Percentiles rank a stretch among this genome's conserved stretches.
phyloP scores from a whole-genome alignment of 2,888 invertebrate genomes.

The Thera britannica region DNA sequence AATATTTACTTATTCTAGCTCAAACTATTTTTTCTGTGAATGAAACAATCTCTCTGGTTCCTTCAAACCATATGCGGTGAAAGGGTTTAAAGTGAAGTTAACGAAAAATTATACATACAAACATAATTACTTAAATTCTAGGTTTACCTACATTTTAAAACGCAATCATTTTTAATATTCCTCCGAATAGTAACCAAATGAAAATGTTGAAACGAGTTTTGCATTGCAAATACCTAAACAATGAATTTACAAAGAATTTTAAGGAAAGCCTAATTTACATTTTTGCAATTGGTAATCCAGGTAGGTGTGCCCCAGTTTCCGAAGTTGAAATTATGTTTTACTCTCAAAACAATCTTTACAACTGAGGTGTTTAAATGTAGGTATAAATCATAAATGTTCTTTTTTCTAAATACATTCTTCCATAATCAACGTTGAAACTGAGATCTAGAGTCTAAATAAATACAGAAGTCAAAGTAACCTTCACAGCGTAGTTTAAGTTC shows the following conservation, averaged over 20 bases:
- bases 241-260: conserved; percentile 40
- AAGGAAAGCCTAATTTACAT: conserved; percentile 37
- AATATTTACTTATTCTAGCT: too few relatives aligned
- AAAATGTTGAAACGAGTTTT: conserved; percentile 33
- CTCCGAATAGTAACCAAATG: background rate
- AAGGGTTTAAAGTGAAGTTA: too few relatives aligned
- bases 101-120: too few relatives aligned
- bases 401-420: too few relatives aligned
- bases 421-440: too few relatives aligned
- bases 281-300: conserved; percentile 36
- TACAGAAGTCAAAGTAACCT: background rate
- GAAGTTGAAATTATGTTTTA: conserved; percentile 29
- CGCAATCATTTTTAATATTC: background rate
- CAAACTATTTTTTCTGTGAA: too few relatives aligned
- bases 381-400: too few relatives aligned
- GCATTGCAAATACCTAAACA: conserved; percentile 40
- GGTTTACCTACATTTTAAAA: background rate
- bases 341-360: conserved; percentile 14
- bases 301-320: conserved; percentile 26
- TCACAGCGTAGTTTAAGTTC: too few relatives aligned
- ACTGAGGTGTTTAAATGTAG: background rate
- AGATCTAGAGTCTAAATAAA: background rate
- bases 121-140: background rate
- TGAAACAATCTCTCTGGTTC: too few relatives aligned
- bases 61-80: too few relatives aligned